These are phyloP conservation scores for Merops nubicus DNA, from an alignment of 2,113 vertebrate genomes.

Conservation along the genomic window DNA sequence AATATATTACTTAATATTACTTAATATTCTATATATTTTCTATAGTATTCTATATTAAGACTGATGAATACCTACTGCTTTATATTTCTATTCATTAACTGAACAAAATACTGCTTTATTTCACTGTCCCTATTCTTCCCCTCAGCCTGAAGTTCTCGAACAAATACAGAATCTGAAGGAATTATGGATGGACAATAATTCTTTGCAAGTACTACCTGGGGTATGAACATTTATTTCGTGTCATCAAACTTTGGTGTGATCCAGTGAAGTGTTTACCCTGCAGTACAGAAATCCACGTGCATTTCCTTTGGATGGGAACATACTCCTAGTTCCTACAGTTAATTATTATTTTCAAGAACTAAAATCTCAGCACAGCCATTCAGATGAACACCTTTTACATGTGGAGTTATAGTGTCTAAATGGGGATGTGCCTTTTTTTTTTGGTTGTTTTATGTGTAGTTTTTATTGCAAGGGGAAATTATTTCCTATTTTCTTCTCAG, in stretches of 20 bases:
- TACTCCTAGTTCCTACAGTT: neutral
- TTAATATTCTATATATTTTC: too few species aligned
- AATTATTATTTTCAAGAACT: neutral
- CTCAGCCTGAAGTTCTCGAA: slow-evolving; percentile 95
- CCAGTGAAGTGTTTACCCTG: neutral
- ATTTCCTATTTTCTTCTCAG: neutral
- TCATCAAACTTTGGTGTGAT: neutral
- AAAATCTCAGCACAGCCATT: neutral
- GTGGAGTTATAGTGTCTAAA: neutral
- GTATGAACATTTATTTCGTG: slow-evolving; percentile 80
- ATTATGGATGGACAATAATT: slow-evolving; percentile 98
- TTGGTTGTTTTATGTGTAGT: neutral
- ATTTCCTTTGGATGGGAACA: neutral
- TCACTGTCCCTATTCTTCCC: neutral
- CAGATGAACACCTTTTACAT: neutral
- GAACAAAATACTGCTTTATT: neutral
- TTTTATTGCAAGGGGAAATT: neutral
- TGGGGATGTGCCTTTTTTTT: neutral
- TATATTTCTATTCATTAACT: too few species aligned
- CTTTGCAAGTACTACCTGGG: slow-evolving; percentile 93
- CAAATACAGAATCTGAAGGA: slow-evolving; percentile 96
- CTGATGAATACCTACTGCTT: too few species aligned
- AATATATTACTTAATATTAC: too few species aligned
- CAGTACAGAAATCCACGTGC: neutral
- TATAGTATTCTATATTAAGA: too few species aligned